Conservation (phyloP, 2,113 vertebrate genomes). For the Dasyornis broadbenti region DNA sequence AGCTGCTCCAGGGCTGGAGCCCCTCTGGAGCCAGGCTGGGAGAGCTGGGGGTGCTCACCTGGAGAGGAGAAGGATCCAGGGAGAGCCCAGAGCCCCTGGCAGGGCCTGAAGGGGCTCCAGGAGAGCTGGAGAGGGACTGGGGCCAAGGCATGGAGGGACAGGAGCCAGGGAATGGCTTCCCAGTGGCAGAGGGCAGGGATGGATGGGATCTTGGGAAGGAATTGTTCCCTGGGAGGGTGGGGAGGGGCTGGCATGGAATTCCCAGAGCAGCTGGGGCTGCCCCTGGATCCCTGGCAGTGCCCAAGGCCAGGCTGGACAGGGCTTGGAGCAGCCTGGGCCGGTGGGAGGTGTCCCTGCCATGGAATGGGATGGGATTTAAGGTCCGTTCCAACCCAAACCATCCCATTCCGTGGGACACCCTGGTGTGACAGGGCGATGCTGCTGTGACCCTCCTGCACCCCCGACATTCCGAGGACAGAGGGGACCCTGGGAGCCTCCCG, state of each 20-base stretch:
- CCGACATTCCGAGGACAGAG: background rate
- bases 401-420: background rate
- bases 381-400: fast-evolving
- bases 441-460: background rate
- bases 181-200: fast-evolving
- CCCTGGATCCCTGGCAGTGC: background rate
- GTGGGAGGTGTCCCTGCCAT: background rate
- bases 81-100: background rate
- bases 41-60: background rate
- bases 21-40: background rate
- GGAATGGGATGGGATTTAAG: background rate
- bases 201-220: background rate
- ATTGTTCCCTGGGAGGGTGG: background rate
- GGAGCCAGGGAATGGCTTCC: background rate
- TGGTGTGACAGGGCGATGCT: background rate
- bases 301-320: background rate
- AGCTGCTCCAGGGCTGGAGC: background rate
- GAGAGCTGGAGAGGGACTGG: background rate
- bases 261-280: background rate
- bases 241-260: background rate
- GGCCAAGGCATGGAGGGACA: background rate
- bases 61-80: too few species aligned
- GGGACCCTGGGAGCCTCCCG: fast-evolving
- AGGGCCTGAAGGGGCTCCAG: background rate
- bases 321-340: background rate